These are phyloP conservation scores for Mythimna ferrago DNA, from an alignment of 2,888 invertebrate genomes.

Conservation along the genomic window DNA sequence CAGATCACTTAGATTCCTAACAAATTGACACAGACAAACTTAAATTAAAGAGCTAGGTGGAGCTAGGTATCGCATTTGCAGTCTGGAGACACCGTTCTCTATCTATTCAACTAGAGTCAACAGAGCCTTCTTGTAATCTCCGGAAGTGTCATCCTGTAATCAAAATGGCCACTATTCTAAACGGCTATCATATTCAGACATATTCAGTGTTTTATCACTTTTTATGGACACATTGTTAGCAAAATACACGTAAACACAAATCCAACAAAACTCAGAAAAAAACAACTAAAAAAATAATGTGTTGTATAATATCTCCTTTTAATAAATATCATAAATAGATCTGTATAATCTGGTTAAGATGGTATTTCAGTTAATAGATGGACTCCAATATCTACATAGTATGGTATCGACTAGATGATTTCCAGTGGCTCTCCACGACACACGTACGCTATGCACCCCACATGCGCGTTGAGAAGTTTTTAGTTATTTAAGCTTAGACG, in stretches of 20 bases:
- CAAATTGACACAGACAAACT: slow-evolving; percentile 84
- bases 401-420: slow-evolving; percentile 40
- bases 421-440: slow-evolving; percentile 37
- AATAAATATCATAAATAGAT: slow-evolving; percentile 73
- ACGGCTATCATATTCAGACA: slow-evolving; percentile 65
- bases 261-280: slow-evolving; percentile 44
- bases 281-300: slow-evolving; percentile 36
- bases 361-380: slow-evolving; percentile 55
- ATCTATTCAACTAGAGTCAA: slow-evolving; percentile 95
- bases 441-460: slow-evolving; percentile 38
- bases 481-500: slow-evolving; percentile 56
- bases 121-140: slow-evolving; percentile 97
- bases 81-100: slow-evolving; percentile 70
- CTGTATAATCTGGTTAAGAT: slow-evolving; percentile 76
- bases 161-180: slow-evolving; percentile 82
- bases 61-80: slow-evolving; percentile 66
- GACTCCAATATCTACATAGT: slow-evolving; percentile 21
- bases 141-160: slow-evolving; percentile 97
- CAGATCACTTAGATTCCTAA: slow-evolving; percentile 78
- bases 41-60: slow-evolving; percentile 81
- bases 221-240: slow-evolving; percentile 61
- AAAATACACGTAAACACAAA: slow-evolving; percentile 56
- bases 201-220: slow-evolving; percentile 51
- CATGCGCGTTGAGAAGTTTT: slow-evolving; percentile 55
- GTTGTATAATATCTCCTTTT: slow-evolving; percentile 36